Evolutionary conservation across 2,113 vertebrate species (phyloP), one percentile per base, ranked within the genome.

Genomic region (Ceyx cyanopectus): DNA sequence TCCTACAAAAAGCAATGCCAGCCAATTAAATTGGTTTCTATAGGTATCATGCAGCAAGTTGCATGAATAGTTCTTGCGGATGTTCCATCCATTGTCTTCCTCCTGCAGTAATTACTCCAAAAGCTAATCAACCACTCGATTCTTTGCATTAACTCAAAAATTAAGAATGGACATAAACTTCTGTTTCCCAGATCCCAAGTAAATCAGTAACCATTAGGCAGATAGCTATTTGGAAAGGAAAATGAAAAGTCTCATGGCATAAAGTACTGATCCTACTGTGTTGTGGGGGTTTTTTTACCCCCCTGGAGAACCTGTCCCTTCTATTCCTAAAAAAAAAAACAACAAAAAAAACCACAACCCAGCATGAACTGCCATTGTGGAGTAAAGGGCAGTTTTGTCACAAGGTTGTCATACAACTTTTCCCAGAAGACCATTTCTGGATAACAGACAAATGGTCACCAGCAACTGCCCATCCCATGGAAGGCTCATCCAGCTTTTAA

Each of bases 401-500:
- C 30, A 54, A 58, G 8, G 24, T 2, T 83, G 8, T 34, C 19
- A 46, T 37, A 50, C 58, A 90, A 13, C 45, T 78, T n/a, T 43
- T 81, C 40, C 65, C 21, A 57, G 22, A 3, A 78, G 6, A 68
- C 21, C 20, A 27, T 19, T 58, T 62, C 30, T 51, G 9, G 16
- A 51, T 26, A n/a, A 57, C 0, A 1, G 43, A 56, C 23, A 66
- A 85, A 9, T 23, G 21, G 23, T 9, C 32, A 84, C 30, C 9
- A 30, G n/a, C 0, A 4, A 27, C 20, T 56, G 60, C 6, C 24
- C 5, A 37, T n/a, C 29, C 8, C 1, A 0, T 5, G 15, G 63
- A 83, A 77, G 18, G 21, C 7, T 75, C 23, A 40, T 29, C 26
- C 51, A 79, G 30, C 3, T 23, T 43, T 81, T 37, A 73, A 84